A percentile compares a stretch with the other conserved stretches of the same genome.
Evolutionary conservation across 2,888 invertebrate species (phyloP).

Genomic region (Chrysina gloriosa): DNA sequence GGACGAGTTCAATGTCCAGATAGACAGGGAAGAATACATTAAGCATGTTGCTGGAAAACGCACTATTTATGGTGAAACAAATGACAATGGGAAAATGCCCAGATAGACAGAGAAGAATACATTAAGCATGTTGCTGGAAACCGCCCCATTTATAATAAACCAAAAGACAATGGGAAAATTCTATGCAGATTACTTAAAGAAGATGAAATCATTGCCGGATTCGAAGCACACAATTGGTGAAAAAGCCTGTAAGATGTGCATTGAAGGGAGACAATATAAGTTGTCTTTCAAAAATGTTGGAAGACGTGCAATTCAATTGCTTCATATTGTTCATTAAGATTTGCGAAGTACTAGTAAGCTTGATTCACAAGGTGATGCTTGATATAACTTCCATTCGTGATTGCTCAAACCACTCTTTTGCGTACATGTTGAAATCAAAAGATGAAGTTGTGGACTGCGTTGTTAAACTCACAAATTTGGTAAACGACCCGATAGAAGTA

Average conservation of each 20-base stretch:
- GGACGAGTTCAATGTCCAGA: no score
- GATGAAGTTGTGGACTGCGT: neutral
- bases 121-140: no score
- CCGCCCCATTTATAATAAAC: no score
- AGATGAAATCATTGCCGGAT: neutral
- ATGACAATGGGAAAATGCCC: no score
- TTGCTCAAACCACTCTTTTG: slow-evolving; percentile 45
- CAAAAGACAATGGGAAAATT: no score
- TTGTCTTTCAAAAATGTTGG: neutral
- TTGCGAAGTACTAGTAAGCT: neutral
- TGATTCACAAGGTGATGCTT: slow-evolving; percentile 44
- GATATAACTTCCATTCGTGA: slow-evolving; percentile 51
- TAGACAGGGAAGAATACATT: no score
- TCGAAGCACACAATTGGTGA: neutral
- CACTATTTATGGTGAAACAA: no score
- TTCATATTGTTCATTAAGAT: neutral
- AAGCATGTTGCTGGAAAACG: no score
- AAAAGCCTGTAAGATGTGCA: neutral
- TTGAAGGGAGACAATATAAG: neutral
- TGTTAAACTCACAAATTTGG: slow-evolving; percentile 50
- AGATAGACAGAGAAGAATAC: no score
- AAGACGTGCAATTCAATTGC: neutral
- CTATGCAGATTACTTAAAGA: neutral
- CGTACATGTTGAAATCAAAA: slow-evolving; percentile 45
- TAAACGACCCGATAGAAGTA: slow-evolving; percentile 53